A percentile compares a stretch with the other conserved stretches of the same genome.
These are phyloP conservation scores for Grallaria varia DNA, from an alignment of 2,113 vertebrate species.

Conservation along the genomic window DNA sequence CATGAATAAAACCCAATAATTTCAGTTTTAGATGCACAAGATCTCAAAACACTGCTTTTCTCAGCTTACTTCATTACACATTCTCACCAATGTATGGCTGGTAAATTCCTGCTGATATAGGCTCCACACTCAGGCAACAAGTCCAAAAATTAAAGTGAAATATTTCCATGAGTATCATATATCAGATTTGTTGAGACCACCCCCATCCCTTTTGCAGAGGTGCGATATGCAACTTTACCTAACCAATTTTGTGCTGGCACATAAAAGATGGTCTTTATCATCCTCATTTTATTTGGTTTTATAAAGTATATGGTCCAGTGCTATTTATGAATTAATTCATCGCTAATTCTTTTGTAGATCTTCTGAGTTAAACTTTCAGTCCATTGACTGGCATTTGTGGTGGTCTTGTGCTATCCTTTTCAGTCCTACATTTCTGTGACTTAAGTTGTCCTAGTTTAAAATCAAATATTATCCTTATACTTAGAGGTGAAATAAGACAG, in stretches of 20 bases:
- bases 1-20: background rate
- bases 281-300: background rate
- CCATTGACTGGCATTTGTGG: background rate
- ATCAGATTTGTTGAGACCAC: background rate
- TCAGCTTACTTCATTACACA: background rate
- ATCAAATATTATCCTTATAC: background rate
- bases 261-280: background rate
- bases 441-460: background rate
- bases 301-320: background rate
- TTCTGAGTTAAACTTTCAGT: background rate
- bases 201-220: background rate
- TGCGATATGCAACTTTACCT: background rate
- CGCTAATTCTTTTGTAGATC: background rate
- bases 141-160: background rate
- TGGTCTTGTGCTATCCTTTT: background rate
- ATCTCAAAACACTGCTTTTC: background rate
- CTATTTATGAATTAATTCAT: background rate
- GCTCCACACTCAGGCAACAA: background rate
- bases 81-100: background rate
- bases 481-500: background rate
- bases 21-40: background rate
- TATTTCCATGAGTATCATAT: background rate
- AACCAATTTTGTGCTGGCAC: background rate
- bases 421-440: background rate
- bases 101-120: background rate